Evolutionary conservation across 2,888 invertebrate species (phyloP), one percentile per base, ranked within the genome.

Genomic region (Trachelus troglodyta): DNA sequence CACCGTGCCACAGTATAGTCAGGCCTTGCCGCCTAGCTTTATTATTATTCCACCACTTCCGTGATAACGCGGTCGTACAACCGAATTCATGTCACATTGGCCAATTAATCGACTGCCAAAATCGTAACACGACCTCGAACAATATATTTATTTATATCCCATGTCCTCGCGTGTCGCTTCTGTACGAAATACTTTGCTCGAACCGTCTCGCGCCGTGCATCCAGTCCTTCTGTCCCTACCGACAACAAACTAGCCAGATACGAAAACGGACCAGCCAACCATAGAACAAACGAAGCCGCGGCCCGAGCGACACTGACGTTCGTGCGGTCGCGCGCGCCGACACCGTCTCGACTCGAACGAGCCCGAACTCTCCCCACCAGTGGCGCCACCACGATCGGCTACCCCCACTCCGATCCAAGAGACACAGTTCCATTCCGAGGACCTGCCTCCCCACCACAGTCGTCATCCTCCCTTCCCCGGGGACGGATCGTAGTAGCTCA

Each of bases 281-380:
- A 31, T 33, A 71, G 31, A 71, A 31, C 71, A 34, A 82, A 85
- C 87, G 87, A 83, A 81, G 82, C 87, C 86, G 87, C 88, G 86
- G 88, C 85, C 88, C 87, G 87, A 91, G 88, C 91, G 86, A 90
- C 86, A 91, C 91, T 91, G 90, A 88, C 80, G 83, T 85, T 85
- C 81, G 84, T 82, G 82, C 81, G 82, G 83, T 82, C 84, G 86
- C 86, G 86, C 88, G 86, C 87, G 87, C 89, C 86, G 86, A 87
- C 87, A 86, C 88, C 85, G 87, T 86, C 87, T 85, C 85, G 83
- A 35, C 86, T 82, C 88, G 84, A 85, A 69, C 79, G 78, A 73
- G 34, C 77, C 73, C 76, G 74, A 77, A 76, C 77, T 78, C 81
- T 69, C 80, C 79, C 83, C 81, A 76, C 80, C 77, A 69, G 75